Evolutionary conservation across 92 coral and sea anemone genomes (phyloP).

Genomic region (Epizoanthus stellaris): DNA sequence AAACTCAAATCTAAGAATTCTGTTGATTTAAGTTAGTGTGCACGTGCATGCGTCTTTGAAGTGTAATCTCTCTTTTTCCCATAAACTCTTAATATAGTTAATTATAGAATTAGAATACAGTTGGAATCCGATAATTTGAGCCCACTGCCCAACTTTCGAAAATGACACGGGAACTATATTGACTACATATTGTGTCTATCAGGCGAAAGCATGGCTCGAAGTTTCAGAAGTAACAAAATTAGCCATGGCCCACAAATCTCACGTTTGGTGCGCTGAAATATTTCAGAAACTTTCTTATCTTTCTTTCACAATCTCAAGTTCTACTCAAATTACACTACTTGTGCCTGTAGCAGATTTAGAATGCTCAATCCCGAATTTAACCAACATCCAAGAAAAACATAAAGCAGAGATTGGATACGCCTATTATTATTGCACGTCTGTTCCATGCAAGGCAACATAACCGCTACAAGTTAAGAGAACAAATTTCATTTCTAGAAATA

Average conservation of each 20-base stretch:
- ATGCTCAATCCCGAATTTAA: not conserved
- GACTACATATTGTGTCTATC: not conserved
- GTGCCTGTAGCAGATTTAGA: not conserved
- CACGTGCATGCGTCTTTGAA: not conserved
- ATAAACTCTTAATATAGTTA: not conserved
- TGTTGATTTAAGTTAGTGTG: not conserved
- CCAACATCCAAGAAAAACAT: not conserved
- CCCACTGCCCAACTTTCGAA: not conserved
- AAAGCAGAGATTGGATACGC: not conserved
- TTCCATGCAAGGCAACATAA: not conserved
- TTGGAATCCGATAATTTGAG: too few species aligned
- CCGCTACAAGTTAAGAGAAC: not conserved
- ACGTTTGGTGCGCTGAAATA: not conserved
- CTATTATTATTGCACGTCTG: not conserved
- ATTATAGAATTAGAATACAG: too few species aligned
- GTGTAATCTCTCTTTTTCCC: not conserved
- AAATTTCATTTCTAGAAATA: not conserved
- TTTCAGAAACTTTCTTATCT: not conserved
- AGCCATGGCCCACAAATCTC: not conserved
- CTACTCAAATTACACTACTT: not conserved
- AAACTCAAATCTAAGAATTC: not conserved
- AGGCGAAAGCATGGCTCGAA: not conserved
- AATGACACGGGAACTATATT: conserved; percentile 14
- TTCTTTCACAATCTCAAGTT: not conserved
- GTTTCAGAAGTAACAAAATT: not conserved